phyloP scores from a whole-genome alignment of 2,888 invertebrate species.

The Sphinx pinastri region DNA sequence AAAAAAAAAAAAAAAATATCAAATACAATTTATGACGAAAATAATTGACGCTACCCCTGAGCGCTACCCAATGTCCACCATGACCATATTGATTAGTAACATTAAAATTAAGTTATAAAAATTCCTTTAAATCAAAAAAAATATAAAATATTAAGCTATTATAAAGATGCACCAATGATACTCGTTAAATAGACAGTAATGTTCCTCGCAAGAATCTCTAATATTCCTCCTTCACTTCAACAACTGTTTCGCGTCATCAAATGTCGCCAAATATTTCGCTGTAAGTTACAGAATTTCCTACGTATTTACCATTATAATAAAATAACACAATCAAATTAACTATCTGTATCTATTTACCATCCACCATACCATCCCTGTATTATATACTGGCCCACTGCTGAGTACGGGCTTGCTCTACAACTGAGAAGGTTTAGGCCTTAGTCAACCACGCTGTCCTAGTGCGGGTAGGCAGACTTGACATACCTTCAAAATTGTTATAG shows the following conservation, averaged over 20 bases:
- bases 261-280: not conserved
- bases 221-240: not conserved
- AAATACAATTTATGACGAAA: not conserved
- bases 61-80: not conserved
- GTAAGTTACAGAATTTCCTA: not conserved
- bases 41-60: not conserved
- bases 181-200: not conserved
- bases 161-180: not conserved
- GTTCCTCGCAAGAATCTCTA: not conserved
- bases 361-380: no score
- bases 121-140: not conserved
- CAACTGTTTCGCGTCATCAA: not conserved
- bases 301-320: not conserved
- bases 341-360: no score
- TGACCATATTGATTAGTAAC: constrained; percentile 8
- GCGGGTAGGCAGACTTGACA: no score
- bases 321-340: not conserved
- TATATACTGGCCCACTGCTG: no score
- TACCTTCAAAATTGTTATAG: no score
- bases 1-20: not conserved
- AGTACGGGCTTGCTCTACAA: no score
- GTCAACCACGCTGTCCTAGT: no score
- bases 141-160: not conserved
- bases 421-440: no score
- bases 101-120: not conserved